A percentile compares a stretch with the other conserved stretches of the same genome.
phyloP scores from a whole-genome alignment of 2,888 invertebrate genomes.

The Pardosa pseudoannulata region DNA sequence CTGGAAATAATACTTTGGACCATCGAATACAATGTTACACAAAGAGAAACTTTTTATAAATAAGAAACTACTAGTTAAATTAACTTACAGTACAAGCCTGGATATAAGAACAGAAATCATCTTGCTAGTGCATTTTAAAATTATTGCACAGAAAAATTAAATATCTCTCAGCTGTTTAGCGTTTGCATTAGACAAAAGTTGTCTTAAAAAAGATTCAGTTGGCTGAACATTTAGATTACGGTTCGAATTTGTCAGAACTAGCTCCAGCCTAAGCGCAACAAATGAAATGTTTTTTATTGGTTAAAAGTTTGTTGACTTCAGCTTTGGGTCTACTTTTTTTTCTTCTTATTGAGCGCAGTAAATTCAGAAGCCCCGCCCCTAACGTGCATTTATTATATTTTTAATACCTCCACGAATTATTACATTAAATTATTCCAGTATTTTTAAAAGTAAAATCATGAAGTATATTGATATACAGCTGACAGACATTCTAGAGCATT shows the following conservation, averaged over 20 bases:
- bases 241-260: neutral
- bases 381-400: no score
- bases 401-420: no score
- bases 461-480: no score
- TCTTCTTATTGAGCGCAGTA: no score
- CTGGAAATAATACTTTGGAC: neutral
- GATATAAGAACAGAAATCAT: conserved; percentile 52
- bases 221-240: neutral
- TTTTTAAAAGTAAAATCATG: no score
- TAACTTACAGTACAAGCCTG: conserved; percentile 46
- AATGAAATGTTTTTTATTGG: neutral
- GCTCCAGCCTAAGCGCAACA: neutral
- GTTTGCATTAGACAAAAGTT: neutral
- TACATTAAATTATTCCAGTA: no score
- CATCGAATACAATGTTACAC: neutral
- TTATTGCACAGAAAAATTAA: neutral
- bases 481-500: no score
- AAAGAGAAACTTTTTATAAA: neutral
- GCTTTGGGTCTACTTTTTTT: neutral
- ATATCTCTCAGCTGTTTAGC: neutral
- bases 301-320: neutral
- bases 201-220: neutral
- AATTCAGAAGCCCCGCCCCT: no score
- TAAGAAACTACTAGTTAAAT: neutral
- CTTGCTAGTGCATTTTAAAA: neutral